Conservation (phyloP, 2,797 vertebrate genomes). For the Pristis pectinata region DNA sequence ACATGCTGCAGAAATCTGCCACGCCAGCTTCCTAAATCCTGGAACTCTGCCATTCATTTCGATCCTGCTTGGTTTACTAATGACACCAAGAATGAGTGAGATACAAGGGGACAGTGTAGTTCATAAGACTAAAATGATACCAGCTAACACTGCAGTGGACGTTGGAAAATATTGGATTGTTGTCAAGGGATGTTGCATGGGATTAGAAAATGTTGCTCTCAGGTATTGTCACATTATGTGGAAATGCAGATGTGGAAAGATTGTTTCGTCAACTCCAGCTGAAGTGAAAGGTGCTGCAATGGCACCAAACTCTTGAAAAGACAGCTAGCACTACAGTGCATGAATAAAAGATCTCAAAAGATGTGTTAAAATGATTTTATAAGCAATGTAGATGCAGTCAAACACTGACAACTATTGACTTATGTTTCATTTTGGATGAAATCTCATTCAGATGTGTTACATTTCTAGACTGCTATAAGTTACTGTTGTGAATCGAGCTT, state of each 20-base stretch:
- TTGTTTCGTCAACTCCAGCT: not conserved
- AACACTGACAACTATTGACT: not conserved
- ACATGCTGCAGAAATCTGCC: not conserved
- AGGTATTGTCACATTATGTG: not conserved
- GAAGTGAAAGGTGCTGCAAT: not conserved
- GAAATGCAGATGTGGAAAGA: not conserved
- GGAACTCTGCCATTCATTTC: not conserved
- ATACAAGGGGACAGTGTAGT: not conserved
- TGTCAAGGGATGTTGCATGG: not conserved
- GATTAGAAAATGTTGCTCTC: not conserved
- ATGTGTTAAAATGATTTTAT: not conserved
- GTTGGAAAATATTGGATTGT: not conserved
- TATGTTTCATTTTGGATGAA: constrained; percentile 10
- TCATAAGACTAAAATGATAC: not conserved
- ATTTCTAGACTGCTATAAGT: not conserved
- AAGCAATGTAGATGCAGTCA: not conserved
- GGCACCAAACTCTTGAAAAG: not conserved
- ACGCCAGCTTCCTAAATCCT: not conserved
- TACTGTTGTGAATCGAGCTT: not conserved
- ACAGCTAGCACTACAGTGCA: not conserved
- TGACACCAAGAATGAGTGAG: not conserved
- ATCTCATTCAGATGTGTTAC: constrained; percentile 17
- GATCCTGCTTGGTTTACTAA: not conserved
- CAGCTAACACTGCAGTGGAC: not conserved
- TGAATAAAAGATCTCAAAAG: not conserved